Conservation (phyloP, 2,797 vertebrate species). For the Neolamprologus multifasciatus region DNA sequence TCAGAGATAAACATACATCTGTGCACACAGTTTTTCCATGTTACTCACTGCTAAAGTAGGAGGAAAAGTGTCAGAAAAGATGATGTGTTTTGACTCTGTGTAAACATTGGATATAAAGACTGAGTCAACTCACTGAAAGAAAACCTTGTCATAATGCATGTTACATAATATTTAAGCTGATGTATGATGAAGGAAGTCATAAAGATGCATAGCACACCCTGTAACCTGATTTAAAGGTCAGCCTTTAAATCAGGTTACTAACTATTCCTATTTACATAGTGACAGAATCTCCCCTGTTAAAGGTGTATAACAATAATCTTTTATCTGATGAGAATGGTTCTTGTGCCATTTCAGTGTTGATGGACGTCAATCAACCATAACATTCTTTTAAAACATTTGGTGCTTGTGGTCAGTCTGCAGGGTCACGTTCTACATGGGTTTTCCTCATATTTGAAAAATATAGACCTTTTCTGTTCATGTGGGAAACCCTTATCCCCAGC, state of each 20-base stretch:
- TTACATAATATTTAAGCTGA: background rate
- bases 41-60: background rate
- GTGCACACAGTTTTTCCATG: background rate
- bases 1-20: background rate
- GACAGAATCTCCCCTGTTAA: background rate
- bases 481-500: background rate
- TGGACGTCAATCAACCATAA: background rate
- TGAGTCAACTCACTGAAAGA: background rate
- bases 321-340: background rate
- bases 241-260: background rate
- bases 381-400: background rate
- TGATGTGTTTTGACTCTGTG: background rate
- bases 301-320: background rate
- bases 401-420: background rate
- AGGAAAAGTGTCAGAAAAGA: background rate
- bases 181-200: background rate
- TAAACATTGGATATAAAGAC: background rate
- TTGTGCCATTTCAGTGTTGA: background rate
- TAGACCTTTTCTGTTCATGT: background rate
- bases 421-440: background rate
- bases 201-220: background rate
- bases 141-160: background rate
- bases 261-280: background rate
- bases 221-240: background rate
- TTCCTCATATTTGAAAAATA: background rate